Evolutionary conservation across 2,113 vertebrate genomes (phyloP).

Genomic region (Camelus bactrianus): DNA sequence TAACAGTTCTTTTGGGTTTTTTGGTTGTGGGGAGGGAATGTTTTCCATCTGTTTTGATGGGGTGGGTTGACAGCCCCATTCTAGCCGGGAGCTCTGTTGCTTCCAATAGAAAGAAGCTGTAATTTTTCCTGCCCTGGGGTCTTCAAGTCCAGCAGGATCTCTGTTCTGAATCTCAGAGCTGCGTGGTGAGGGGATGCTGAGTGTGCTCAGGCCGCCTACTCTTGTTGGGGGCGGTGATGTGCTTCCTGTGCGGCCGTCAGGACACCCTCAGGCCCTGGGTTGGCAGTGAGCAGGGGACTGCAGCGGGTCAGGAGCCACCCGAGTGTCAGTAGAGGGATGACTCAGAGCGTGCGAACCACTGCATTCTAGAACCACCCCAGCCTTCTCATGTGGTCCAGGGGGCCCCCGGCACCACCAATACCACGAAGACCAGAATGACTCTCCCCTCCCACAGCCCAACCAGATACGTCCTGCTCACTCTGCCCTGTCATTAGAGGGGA

Average conservation of each 20-base stretch:
- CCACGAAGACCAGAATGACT: slow-evolving; percentile 63
- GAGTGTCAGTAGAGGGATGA: slow-evolving; percentile 49
- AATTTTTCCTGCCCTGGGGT: background rate
- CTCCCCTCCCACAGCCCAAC: background rate
- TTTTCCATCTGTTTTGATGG: slow-evolving; percentile 51
- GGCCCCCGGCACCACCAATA: background rate
- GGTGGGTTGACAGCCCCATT: slow-evolving; percentile 24
- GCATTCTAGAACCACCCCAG: slow-evolving; percentile 49
- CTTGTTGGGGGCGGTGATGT: background rate
- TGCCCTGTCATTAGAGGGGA: background rate
- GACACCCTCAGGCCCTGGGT: background rate
- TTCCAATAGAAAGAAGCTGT: background rate
- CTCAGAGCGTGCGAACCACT: slow-evolving; percentile 59
- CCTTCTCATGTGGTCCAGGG: slow-evolving; percentile 60
- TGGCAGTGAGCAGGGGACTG: background rate
- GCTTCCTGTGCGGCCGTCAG: background rate
- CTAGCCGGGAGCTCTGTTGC: background rate
- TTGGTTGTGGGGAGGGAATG: too few species aligned
- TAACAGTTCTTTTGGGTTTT: slow-evolving; percentile 78
- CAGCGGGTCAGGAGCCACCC: slow-evolving; percentile 57
- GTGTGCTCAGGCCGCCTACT: background rate
- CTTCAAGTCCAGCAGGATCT: background rate
- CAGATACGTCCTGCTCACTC: rapidly evolving
- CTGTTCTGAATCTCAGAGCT: background rate
- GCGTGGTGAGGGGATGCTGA: background rate